Percentiles rank a stretch among this genome's conserved stretches.
phyloP scores from a whole-genome alignment of 1,140 invertebrate species.

The Bicyclus anynana region DNA sequence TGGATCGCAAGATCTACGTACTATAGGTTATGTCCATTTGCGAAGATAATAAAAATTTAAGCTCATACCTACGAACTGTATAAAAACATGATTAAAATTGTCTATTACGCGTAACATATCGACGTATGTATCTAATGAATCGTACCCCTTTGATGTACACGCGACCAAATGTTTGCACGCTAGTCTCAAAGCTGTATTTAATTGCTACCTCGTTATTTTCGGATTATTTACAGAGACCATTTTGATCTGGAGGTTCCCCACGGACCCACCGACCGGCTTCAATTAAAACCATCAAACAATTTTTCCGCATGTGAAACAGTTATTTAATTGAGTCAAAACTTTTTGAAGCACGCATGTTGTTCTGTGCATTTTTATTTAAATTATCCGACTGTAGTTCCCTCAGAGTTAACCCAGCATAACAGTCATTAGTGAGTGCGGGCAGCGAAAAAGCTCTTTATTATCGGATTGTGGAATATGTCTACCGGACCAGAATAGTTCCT shows the following conservation, averaged over 20 bases:
- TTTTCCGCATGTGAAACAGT: constrained; percentile 44
- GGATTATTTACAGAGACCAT: constrained; percentile 69
- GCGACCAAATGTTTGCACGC: constrained; percentile 48
- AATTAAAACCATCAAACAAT: constrained; percentile 59
- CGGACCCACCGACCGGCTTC: constrained; percentile 31
- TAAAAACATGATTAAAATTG: constrained; percentile 17
- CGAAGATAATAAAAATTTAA: too few species aligned
- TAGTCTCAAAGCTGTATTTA: constrained; percentile 71
- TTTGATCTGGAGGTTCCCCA: constrained; percentile 29
- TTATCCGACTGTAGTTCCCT: neutral
- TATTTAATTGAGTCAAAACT: constrained; percentile 45
- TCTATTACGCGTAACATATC: constrained; percentile 18
- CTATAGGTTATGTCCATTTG: too few species aligned
- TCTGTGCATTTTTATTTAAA: constrained; percentile 1
- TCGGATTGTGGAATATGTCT: too few species aligned
- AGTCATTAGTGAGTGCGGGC: too few species aligned
- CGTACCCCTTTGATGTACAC: constrained; percentile 53
- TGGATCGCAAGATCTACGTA: too few species aligned
- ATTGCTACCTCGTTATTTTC: constrained; percentile 73
- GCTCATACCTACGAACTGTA: neutral
- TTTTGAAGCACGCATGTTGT: constrained; percentile 16
- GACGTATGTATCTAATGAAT: constrained; percentile 35
- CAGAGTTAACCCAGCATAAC: neutral
- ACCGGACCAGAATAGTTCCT: too few species aligned
- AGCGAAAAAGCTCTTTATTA: too few species aligned